Evolutionary conservation across 2,888 invertebrate species (phyloP).

Genomic region (Himalopsyche anomala): DNA sequence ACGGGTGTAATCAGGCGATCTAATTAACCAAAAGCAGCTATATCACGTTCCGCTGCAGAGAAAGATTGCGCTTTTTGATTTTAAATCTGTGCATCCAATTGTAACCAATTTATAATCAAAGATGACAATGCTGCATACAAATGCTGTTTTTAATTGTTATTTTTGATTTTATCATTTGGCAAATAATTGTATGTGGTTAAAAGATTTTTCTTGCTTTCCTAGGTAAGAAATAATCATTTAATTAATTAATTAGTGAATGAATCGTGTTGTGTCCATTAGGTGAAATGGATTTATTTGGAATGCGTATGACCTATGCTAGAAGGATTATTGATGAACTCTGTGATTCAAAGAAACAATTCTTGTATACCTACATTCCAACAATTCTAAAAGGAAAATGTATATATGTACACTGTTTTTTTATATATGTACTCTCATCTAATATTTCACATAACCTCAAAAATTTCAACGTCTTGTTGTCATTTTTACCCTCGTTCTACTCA

Average conservation of each 20-base stretch:
- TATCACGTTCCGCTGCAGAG: not conserved
- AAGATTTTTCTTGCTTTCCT: constrained; percentile 2
- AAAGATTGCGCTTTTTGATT: not conserved
- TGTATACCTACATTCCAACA: not conserved
- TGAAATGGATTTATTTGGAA: not conserved
- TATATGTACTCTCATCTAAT: too few species aligned
- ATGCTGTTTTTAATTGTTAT: not conserved
- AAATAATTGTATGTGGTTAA: constrained; percentile 19
- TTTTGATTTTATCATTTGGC: not conserved
- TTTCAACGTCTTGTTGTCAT: too few species aligned
- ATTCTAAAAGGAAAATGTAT: not conserved
- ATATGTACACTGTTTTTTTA: too few species aligned
- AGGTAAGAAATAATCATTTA: constrained; percentile 35
- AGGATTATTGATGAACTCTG: not conserved
- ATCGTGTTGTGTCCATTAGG: constrained; percentile 22
- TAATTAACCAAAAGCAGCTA: not conserved
- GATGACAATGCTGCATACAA: not conserved
- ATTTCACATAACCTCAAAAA: too few species aligned
- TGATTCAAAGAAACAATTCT: not conserved
- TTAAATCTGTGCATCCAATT: not conserved
- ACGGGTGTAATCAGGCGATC: constrained; percentile 35
- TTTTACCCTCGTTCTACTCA: too few species aligned
- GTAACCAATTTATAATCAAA: constrained; percentile 3
- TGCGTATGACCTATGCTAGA: not conserved
- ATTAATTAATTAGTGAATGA: constrained; percentile 31